These are phyloP conservation scores for Cyanocitta stelleri DNA, from an alignment of 2,113 vertebrate genomes.

Conservation along the genomic window DNA sequence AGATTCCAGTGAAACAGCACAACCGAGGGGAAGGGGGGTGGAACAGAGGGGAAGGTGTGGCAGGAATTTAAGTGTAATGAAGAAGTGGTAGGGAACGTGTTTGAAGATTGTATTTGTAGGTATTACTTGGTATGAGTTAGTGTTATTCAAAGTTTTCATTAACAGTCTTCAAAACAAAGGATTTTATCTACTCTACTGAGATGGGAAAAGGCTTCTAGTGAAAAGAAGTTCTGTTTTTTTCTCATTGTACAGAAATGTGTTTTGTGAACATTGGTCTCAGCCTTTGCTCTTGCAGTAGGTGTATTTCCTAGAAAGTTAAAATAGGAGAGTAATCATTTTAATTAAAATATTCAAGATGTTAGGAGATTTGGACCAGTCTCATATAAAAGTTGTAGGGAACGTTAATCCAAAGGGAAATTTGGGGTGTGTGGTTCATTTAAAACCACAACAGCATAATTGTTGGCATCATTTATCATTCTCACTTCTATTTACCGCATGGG, in stretches of 20 bases:
- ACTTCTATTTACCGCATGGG: not conserved
- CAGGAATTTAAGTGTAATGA: not conserved
- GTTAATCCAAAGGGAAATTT: not conserved
- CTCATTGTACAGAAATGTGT: not conserved
- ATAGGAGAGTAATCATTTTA: not conserved
- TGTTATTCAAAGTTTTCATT: not conserved
- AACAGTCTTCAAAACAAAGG: not conserved
- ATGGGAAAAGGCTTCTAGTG: not conserved
- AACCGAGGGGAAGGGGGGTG: not conserved
- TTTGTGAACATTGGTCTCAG: not conserved
- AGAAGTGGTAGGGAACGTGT: not conserved
- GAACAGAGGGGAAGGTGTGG: not conserved
- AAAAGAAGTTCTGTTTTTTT: not conserved
- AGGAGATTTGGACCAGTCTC: not conserved
- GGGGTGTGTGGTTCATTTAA: not conserved
- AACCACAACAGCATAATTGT: not conserved
- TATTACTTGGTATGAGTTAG: not conserved
- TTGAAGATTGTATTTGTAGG: not conserved
- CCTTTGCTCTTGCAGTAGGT: not conserved
- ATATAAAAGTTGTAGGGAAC: not conserved
- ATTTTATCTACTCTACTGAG: not conserved
- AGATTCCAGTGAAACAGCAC: not conserved
- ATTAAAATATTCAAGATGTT: not conserved
- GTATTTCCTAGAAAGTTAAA: not conserved
- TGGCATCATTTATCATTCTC: not conserved